Evolutionary conservation across 2,888 invertebrate species (phyloP), one percentile per base, ranked within the genome.

Genomic region (Phrixothrix hirtus): DNA sequence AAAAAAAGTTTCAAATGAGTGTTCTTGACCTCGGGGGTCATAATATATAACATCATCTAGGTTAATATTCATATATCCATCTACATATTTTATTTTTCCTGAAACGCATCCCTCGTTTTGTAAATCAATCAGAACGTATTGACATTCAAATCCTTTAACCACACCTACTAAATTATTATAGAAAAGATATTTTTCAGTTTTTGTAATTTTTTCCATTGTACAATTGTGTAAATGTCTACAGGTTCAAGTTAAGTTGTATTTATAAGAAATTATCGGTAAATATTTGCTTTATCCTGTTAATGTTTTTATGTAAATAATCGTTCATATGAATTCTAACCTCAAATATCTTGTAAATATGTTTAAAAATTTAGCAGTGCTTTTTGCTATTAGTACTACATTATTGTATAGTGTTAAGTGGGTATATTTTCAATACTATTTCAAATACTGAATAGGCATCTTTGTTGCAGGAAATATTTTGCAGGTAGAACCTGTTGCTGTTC

Each of bases 21-120:
- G 83, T 68, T 80, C 79, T 1, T 10, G 61, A 68, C 84, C 85
- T 73, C 79, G 78, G 1, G 82, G 77, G 72, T 87, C 83, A 64
- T 81, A 82, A 68, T 81, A 86, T 12, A 84, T 72, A 47, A 81
- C 84, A 70, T 86, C 79, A 58, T 73, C 74, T 75, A 88, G 78
- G 53, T 83, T 79, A 43, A 87, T 73, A 63, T 88, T 88, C 87
- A 88, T 87, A 62, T 66, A 83, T 47, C 85, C 87, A 75, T 88
- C 87, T 2, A 85, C 83, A 46, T 77, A 70, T n/a, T 71, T 72
- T 35, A 87, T 74, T 59, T 73, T 73, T 31, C 88, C 88, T 66
- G 81, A 81, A 25, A 87, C 77, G 65, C 78, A 81, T 1, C 82
- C 74, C 66, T 87, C 87, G 72, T 87, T 84, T 60, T 85, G 76